Percentiles rank a stretch among this genome's conserved stretches.
Conservation (phyloP, 2,113 vertebrate species). For the Aix galericulata region DNA sequence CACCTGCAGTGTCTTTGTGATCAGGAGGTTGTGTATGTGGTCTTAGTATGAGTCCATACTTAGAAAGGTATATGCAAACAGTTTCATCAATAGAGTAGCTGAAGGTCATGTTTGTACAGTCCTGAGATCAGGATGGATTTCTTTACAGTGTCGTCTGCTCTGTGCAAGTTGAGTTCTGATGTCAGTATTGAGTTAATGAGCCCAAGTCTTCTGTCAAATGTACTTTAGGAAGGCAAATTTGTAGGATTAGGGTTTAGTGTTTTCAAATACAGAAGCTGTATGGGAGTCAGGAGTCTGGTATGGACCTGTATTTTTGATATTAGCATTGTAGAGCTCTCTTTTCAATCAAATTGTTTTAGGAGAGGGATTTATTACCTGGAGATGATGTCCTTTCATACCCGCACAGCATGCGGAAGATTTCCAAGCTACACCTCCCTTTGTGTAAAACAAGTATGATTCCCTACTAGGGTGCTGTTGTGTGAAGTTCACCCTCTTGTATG, state of each 20-base stretch:
- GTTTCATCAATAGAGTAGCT: not conserved
- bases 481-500: accelerated
- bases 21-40: not conserved
- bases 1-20: accelerated
- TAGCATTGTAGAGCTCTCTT: not conserved
- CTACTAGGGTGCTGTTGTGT: not conserved
- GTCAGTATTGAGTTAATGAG: not conserved
- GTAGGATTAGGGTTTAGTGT: not conserved
- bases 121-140: not conserved
- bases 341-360: not conserved
- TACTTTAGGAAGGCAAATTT: not conserved
- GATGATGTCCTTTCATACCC: not conserved
- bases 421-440: accelerated
- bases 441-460: not conserved
- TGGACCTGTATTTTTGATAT: not conserved
- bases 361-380: not conserved
- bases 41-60: not conserved
- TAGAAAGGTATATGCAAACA: accelerated
- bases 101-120: not conserved
- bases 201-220: not conserved
- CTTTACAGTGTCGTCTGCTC: not conserved
- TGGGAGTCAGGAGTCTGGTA: not conserved
- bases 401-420: accelerated
- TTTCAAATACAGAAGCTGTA: not conserved
- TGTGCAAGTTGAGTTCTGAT: not conserved